Evolutionary conservation across 1,140 invertebrate species (phyloP).

Genomic region (Aphis craccivora): DNA sequence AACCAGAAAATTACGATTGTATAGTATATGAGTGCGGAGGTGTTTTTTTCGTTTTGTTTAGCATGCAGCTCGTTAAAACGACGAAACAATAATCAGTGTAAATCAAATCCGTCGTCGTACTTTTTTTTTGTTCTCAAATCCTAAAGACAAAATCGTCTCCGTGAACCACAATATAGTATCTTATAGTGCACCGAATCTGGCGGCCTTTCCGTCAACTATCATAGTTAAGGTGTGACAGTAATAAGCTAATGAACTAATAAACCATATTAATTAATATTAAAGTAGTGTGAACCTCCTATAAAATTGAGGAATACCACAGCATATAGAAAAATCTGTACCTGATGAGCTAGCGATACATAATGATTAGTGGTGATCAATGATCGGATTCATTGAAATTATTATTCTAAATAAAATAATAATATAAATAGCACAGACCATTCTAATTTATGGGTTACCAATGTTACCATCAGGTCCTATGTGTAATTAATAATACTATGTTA

Average conservation of each 20-base stretch:
- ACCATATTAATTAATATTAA: not conserved
- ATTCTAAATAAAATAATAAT: not conserved
- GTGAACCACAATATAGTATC: not conserved
- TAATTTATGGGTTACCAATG: no score
- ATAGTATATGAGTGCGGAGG: not conserved
- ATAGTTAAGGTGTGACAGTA: not conserved
- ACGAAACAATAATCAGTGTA: not conserved
- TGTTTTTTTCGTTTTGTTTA: not conserved
- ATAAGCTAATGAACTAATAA: not conserved
- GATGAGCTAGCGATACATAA: not conserved
- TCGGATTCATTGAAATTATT: not conserved
- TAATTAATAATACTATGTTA: no score
- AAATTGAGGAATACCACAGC: not conserved
- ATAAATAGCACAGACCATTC: no score
- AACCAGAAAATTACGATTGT: not conserved
- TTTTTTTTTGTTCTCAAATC: not conserved
- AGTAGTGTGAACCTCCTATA: not conserved
- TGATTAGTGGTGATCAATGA: not conserved
- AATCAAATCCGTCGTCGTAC: not conserved
- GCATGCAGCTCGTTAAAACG: not conserved
- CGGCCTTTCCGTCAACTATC: not conserved
- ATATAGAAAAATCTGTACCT: not conserved
- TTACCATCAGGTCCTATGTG: no score
- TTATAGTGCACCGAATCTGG: not conserved
- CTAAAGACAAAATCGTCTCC: not conserved